phyloP scores from a whole-genome alignment of 2,888 invertebrate species.

The Lutraria lutraria region DNA sequence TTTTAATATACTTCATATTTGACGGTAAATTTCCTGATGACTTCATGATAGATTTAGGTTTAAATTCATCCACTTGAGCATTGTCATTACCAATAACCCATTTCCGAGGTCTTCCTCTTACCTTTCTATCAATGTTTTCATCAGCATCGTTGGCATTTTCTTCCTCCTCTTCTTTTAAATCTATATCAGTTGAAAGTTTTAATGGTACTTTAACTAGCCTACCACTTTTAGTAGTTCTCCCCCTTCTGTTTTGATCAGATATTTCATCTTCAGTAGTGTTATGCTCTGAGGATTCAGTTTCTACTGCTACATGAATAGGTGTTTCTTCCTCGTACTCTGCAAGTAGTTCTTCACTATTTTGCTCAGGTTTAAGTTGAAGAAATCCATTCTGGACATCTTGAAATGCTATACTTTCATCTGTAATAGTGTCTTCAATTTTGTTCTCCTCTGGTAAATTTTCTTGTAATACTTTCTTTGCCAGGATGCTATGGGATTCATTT shows the following conservation, averaged over 20 bases:
- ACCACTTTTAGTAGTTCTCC: conserved; percentile 49
- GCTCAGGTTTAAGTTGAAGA: neutral
- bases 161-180: neutral
- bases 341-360: neutral
- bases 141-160: neutral
- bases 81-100: neutral
- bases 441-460: neutral
- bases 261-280: neutral
- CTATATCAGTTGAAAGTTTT: conserved; percentile 24
- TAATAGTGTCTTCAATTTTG: neutral
- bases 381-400: neutral
- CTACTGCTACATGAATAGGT: too few relatives aligned
- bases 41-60: conserved; percentile 9
- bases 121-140: neutral
- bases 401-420: neutral
- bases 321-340: neutral
- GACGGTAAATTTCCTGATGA: neutral
- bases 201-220: conserved; percentile 43
- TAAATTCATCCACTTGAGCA: neutral
- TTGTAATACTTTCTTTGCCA: conserved; percentile 16
- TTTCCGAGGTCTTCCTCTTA: conserved; percentile 12
- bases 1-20: conserved; percentile 62
- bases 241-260: neutral
- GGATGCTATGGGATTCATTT: conserved; percentile 17
- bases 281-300: neutral